Evolutionary conservation across 2,797 vertebrate genomes (phyloP).

Genomic region (Dendrocincla tyrannina): DNA sequence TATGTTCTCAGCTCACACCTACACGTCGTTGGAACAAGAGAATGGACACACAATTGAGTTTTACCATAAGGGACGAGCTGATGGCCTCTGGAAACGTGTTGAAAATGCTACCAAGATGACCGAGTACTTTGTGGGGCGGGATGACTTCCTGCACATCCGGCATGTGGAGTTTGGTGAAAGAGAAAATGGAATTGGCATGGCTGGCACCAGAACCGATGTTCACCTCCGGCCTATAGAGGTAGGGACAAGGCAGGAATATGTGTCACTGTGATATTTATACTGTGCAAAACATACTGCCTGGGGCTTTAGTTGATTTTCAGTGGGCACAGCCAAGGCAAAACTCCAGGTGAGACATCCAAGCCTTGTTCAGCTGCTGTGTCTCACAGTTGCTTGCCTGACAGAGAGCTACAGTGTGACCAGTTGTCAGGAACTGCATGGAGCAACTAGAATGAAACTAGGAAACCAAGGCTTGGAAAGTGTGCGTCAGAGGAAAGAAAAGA

Average conservation of each 20-base stretch:
- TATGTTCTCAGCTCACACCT: constrained; percentile 78
- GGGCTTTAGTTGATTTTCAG: background rate
- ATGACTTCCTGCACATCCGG: constrained; percentile 82
- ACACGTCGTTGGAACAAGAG: constrained; percentile 61
- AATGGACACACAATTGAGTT: constrained; percentile 83
- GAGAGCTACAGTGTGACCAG: background rate
- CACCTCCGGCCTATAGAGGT: constrained; percentile 72
- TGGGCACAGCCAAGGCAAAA: background rate
- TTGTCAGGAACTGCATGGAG: background rate
- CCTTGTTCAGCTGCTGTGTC: background rate
- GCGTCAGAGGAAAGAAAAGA: background rate
- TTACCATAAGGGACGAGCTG: constrained; percentile 67
- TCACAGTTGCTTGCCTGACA: background rate
- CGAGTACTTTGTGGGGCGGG: constrained; percentile 79
- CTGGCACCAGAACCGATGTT: background rate
- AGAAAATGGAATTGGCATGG: background rate
- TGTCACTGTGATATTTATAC: background rate
- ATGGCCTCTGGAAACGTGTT: constrained; percentile 78
- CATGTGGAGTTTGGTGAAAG: constrained; percentile 65
- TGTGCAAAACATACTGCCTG: background rate
- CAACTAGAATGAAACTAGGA: background rate
- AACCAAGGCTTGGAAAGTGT: background rate
- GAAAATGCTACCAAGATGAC: constrained; percentile 74
- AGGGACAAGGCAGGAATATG: background rate
- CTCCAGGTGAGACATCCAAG: background rate